These are phyloP conservation scores for Agrotis exclamationis DNA, from an alignment of 2,888 invertebrate genomes.

Conservation along the genomic window DNA sequence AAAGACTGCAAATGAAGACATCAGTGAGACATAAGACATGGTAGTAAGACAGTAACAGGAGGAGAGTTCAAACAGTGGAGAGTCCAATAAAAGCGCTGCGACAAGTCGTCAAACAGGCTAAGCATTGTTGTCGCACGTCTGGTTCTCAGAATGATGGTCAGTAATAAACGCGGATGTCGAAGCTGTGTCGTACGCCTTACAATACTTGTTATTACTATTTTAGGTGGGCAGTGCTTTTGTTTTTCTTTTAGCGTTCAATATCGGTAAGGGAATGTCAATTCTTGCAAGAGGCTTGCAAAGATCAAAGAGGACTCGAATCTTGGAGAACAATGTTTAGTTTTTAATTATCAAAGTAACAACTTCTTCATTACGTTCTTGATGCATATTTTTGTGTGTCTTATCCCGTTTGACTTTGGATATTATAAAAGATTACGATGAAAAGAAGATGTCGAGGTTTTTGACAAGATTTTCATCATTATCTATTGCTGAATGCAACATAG, in stretches of 20 bases:
- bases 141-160: slow-evolving; percentile 64
- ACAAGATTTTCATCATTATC: too few relatives aligned
- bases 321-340: not conserved
- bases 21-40: slow-evolving; percentile 51
- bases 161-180: slow-evolving; percentile 69
- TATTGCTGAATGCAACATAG: too few relatives aligned
- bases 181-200: slow-evolving; percentile 50
- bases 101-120: slow-evolving; percentile 63
- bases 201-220: slow-evolving; percentile 61
- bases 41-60: slow-evolving; percentile 50
- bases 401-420: not conserved
- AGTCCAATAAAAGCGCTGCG: slow-evolving; percentile 49
- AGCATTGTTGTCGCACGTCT: slow-evolving; percentile 63
- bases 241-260: slow-evolving; percentile 14
- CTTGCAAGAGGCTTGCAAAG: not conserved
- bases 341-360: not conserved
- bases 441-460: too few relatives aligned
- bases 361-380: not conserved
- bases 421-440: too few relatives aligned
- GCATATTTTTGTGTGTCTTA: not conserved
- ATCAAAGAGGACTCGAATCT: not conserved
- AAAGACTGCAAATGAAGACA: slow-evolving; percentile 39
- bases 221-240: slow-evolving; percentile 27
- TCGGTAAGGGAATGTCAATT: slow-evolving; percentile 4
- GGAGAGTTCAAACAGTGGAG: slow-evolving; percentile 53